Percentiles rank a stretch among this genome's conserved stretches.
Conservation (phyloP, 2,888 invertebrate genomes). For the Amphipoea oculea region DNA sequence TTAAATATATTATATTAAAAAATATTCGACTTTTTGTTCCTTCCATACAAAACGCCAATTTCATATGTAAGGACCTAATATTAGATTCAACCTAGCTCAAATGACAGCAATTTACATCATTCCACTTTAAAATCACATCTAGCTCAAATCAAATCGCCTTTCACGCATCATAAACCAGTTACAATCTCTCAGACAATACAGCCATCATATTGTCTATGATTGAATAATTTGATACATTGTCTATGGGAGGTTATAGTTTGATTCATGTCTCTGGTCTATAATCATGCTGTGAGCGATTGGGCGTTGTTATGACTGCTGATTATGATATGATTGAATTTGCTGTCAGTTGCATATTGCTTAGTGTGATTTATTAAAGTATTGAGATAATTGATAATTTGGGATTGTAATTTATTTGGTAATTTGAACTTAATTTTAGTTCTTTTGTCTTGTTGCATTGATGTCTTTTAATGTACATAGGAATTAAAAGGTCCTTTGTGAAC, state of each 20-base stretch:
- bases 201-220: slow-evolving; percentile 42
- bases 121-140: slow-evolving; percentile 9
- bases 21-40: too few relatives aligned
- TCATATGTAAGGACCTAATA: too few relatives aligned
- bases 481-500: too few relatives aligned
- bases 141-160: slow-evolving; percentile 34
- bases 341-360: background rate
- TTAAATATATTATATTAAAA: too few relatives aligned
- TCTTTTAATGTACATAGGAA: too few relatives aligned
- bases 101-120: background rate
- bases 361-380: slow-evolving; percentile 31
- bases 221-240: slow-evolving; percentile 53
- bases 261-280: slow-evolving; percentile 45
- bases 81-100: too few relatives aligned
- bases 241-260: slow-evolving; percentile 30
- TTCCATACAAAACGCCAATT: too few relatives aligned
- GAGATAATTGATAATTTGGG: slow-evolving; percentile 36
- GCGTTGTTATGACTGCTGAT: slow-evolving; percentile 45
- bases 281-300: slow-evolving; percentile 55
- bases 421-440: background rate
- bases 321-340: slow-evolving; percentile 37
- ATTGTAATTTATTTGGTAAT: slow-evolving; percentile 21
- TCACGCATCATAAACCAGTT: slow-evolving; percentile 48
- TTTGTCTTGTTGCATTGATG: background rate
- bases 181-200: slow-evolving; percentile 12